phyloP scores from a whole-genome alignment of 1,140 invertebrate species.

The Diabrotica undecimpunctata region DNA sequence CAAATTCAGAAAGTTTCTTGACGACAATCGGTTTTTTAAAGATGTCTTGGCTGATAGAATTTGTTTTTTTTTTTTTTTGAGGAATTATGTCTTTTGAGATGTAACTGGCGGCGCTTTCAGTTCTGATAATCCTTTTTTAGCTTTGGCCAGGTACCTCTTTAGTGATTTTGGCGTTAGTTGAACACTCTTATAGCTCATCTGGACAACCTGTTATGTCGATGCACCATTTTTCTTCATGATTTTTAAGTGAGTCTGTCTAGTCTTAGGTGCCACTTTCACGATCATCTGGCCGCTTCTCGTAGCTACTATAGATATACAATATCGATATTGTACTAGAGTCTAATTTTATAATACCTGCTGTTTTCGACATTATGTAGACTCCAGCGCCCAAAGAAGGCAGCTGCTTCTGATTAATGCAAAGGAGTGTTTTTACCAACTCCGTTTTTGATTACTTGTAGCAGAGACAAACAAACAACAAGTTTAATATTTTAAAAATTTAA shows the following conservation, averaged over 20 bases:
- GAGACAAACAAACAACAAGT: no score
- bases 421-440: no score
- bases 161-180: background rate
- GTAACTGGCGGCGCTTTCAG: background rate
- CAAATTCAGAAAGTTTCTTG: conserved; percentile 9
- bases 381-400: no score
- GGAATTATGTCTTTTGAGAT: background rate
- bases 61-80: background rate
- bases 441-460: no score
- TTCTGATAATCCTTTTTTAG: background rate
- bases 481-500: no score
- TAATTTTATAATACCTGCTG: conserved; percentile 52
- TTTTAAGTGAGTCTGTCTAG: conserved; percentile 44
- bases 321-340: conserved; percentile 49
- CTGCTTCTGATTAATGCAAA: no score
- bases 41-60: background rate
- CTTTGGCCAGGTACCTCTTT: background rate
- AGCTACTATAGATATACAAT: conserved; percentile 38
- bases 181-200: conserved; percentile 15
- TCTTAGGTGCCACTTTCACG: conserved; percentile 44
- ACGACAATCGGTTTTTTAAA: conserved; percentile 11
- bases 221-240: conserved; percentile 41
- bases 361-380: conserved; percentile 72
- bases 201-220: conserved; percentile 27
- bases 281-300: conserved; percentile 41